Evolutionary conservation across 2,888 invertebrate genomes (phyloP).

Genomic region (Agriotes lineatus): DNA sequence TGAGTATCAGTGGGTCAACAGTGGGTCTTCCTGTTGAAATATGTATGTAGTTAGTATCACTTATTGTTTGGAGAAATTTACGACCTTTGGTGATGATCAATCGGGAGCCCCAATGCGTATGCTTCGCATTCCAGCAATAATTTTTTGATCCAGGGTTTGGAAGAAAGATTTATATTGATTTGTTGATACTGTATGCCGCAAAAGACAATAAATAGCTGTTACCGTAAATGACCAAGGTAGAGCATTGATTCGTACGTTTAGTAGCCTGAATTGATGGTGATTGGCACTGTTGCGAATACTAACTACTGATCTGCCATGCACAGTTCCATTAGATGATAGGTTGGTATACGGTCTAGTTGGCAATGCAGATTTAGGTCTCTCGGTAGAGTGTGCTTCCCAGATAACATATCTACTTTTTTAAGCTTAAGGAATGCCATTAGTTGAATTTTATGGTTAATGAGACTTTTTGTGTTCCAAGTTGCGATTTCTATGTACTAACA

Average conservation of each 20-base stretch:
- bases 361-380: background rate
- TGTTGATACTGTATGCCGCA: background rate
- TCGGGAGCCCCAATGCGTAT: background rate
- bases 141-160: too few relatives aligned
- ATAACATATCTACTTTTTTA: background rate
- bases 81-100: background rate
- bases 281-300: background rate
- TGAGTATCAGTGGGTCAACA: background rate
- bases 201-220: background rate
- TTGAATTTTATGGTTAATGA: background rate
- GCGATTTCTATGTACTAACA: background rate
- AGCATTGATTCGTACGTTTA: background rate
- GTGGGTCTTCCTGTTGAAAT: background rate
- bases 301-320: background rate
- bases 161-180: background rate
- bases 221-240: background rate
- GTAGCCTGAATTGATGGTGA: background rate
- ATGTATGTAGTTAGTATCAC: background rate
- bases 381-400: background rate
- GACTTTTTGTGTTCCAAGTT: conserved; percentile 1
- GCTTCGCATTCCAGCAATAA: conserved; percentile 2
- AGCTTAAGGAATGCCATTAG: background rate
- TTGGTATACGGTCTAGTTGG: background rate
- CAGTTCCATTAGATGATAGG: background rate
- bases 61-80: background rate